These are phyloP conservation scores for Neomonachus schauinslandi DNA, from an alignment of 2,113 vertebrate species.

Conservation along the genomic window DNA sequence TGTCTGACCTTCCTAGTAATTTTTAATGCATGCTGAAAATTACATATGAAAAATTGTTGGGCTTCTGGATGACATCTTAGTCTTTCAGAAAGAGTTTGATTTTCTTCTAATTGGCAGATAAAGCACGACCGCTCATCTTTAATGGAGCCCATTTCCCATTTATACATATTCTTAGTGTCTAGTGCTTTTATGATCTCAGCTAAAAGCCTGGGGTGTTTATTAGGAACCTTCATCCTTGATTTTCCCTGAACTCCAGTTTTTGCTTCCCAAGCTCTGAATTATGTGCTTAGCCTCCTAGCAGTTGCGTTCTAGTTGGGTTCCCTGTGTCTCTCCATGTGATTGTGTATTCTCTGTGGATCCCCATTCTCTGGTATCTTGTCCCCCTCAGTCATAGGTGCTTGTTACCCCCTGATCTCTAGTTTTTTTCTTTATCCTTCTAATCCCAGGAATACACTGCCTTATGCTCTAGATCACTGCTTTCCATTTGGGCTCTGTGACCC, in stretches of 20 bases:
- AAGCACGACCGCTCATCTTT: background rate
- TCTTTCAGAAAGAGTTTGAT: background rate
- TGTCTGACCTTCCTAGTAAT: background rate
- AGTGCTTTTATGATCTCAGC: background rate
- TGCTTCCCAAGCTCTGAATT: background rate
- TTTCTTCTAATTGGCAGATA: background rate
- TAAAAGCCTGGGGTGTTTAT: background rate
- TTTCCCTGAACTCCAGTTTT: background rate
- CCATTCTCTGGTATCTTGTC: fast-evolving
- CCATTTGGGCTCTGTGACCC: background rate
- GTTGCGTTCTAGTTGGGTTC: background rate
- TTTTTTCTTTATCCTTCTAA: background rate
- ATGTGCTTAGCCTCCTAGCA: background rate
- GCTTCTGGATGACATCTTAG: background rate
- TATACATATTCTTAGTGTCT: background rate
- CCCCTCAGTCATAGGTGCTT: background rate
- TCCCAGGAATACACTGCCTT: background rate
- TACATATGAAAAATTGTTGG: background rate
- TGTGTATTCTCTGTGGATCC: background rate
- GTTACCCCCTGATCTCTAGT: background rate
- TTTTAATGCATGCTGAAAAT: background rate
- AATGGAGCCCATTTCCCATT: background rate
- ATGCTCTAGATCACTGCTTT: background rate
- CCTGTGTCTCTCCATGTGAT: background rate
- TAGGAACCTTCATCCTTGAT: background rate